phyloP scores from a whole-genome alignment of 2,888 invertebrate genomes.

The Morpho deidamia region DNA sequence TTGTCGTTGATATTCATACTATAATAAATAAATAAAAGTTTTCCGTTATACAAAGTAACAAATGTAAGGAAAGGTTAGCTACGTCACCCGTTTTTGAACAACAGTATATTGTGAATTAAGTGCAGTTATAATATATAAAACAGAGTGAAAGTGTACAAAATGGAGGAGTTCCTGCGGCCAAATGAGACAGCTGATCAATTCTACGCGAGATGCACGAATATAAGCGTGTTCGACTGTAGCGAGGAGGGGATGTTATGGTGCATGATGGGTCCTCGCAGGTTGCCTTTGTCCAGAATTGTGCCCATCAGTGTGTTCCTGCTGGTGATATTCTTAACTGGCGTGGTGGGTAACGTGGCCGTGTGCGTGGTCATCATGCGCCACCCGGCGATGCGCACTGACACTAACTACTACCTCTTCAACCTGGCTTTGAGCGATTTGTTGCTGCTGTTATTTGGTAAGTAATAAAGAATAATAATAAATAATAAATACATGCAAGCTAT shows the following conservation, averaged over 20 bases:
- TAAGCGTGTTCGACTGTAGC: conserved; percentile 74
- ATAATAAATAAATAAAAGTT: too few species aligned
- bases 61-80: too few species aligned
- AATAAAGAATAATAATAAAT: background rate
- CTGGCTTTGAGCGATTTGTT: conserved; percentile 91
- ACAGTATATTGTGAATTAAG: background rate
- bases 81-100: too few species aligned
- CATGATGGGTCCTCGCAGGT: conserved; percentile 80
- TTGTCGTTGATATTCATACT: too few species aligned
- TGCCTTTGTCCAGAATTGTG: conserved; percentile 75
- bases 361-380: conserved; percentile 91
- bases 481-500: background rate
- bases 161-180: conserved; percentile 45
- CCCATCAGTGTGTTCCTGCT: conserved; percentile 84
- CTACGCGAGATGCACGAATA: conserved; percentile 59
- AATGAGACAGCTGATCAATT: conserved; percentile 50
- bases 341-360: conserved; percentile 90
- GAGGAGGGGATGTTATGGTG: conserved; percentile 78
- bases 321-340: conserved; percentile 88
- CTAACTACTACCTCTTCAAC: conserved; percentile 94
- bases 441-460: conserved; percentile 87
- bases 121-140: background rate
- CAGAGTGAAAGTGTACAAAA: conserved; percentile 19
- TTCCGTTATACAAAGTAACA: too few species aligned
- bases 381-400: conserved; percentile 91